Conservation (phyloP, 2,113 vertebrate species). For the Dryoscopus gambensis region DNA sequence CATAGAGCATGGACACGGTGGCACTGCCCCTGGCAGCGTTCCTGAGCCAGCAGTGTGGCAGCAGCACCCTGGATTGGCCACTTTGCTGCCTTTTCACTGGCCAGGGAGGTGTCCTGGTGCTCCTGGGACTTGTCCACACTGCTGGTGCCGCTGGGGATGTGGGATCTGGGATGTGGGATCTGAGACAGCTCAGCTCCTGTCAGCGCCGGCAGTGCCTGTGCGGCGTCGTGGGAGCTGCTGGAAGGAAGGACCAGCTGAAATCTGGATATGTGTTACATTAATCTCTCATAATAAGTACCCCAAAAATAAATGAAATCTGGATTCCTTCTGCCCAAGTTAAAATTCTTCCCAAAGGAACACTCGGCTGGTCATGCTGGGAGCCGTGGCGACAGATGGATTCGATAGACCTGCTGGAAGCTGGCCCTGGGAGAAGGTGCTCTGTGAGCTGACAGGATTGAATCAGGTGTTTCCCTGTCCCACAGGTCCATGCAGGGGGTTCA, state of each 20-base stretch:
- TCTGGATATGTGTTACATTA: background rate
- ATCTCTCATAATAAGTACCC: background rate
- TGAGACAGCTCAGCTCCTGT: background rate
- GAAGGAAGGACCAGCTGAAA: background rate
- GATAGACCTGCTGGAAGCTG: rapidly evolving
- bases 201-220: rapidly evolving
- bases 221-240: background rate
- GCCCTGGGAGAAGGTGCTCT: background rate
- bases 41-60: rapidly evolving
- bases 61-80: rapidly evolving
- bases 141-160: background rate
- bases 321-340: background rate
- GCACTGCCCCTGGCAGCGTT: rapidly evolving
- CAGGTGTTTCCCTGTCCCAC: background rate
- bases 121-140: rapidly evolving
- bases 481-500: rapidly evolving
- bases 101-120: background rate
- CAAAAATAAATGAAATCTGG: background rate
- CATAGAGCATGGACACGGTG: rapidly evolving
- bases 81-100: background rate
- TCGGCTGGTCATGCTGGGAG: rapidly evolving
- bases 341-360: background rate
- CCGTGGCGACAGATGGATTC: rapidly evolving
- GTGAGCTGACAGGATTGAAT: rapidly evolving
- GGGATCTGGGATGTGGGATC: background rate